Base-by-base conservation (phyloP, 2,888 invertebrate species). In the Entomobrya multifasciata region DNA sequence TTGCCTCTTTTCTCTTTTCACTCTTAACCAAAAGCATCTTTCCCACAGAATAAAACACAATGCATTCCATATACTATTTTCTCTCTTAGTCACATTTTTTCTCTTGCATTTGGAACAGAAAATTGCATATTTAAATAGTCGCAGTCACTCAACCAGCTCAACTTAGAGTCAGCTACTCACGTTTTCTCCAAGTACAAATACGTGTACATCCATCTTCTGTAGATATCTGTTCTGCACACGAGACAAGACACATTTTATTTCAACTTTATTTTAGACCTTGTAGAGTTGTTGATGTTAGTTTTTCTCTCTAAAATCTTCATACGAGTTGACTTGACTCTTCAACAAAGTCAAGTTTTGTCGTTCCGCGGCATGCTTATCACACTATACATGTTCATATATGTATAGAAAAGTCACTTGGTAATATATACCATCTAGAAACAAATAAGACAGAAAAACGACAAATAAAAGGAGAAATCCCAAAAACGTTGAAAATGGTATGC, bases 1-100 rank as follows among this genome's bases (percentile, higher is more conserved):
- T 87, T 82, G 79, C 72, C 67, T 47, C 60, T 77, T 27, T 11
- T 36, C 30, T 17, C 17, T 57, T 10, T 60, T 6, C 36, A 55
- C 55, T 52, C 17, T 52, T 4, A n/a, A 1, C 1, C 55, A 55
- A 17, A 22, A 55, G 17, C 22, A 55, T 22, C 22, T 55, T 55
- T 49, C 49, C 49, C 49, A 15, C 49, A 11, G 13, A 15, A 15
- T 49, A 11, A 2, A 5, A 15, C 49, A 49, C 49, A 15, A 10
- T 49, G 49, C 13, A 49, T 11, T 15, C 15, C 13, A 4, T 49
- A 49, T 49, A n/a, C 49, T 49, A 5, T 49, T 15, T 49, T n/a
- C 13, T 15, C 13, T n/a, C 15, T 49, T 49, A n/a, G n/a, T n/a
- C 13, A 49, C n/a, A 11, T 49, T 49, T 49, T 49, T 67, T 36